phyloP scores from a whole-genome alignment of 2,888 invertebrate species.

The Aphrophora alni region DNA sequence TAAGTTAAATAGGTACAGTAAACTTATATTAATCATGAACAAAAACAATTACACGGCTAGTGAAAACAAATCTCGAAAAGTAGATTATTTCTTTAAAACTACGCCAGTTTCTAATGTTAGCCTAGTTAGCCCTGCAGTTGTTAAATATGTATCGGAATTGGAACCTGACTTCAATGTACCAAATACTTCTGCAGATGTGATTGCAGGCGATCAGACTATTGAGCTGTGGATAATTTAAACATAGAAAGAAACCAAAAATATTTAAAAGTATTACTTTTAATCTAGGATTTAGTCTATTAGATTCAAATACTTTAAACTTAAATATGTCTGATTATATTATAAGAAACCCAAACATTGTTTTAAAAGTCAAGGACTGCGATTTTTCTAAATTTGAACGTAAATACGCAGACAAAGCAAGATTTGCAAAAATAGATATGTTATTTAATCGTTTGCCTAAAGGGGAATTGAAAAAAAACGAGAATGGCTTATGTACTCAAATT shows the following conservation, averaged over 20 bases:
- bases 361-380: slow-evolving; percentile 19
- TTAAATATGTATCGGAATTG: too few species aligned
- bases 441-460: slow-evolving; percentile 20
- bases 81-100: too few species aligned
- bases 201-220: background rate
- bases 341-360: slow-evolving; percentile 7
- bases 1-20: too few species aligned
- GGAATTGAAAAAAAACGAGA: slow-evolving; percentile 21
- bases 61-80: too few species aligned
- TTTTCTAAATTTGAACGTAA: slow-evolving; percentile 14
- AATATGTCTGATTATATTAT: slow-evolving; percentile 6
- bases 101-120: too few species aligned
- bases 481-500: slow-evolving; percentile 22
- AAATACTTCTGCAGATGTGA: background rate
- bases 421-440: slow-evolving; percentile 16
- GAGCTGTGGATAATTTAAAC: background rate
- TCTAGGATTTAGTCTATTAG: background rate
- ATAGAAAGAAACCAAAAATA: background rate
- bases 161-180: too few species aligned
- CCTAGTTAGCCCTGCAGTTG: too few species aligned
- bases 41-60: too few species aligned
- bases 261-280: background rate
- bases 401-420: slow-evolving; percentile 18
- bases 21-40: too few species aligned
- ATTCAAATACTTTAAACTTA: slow-evolving; percentile 19